These are phyloP conservation scores for Metalampra italica DNA, from an alignment of 2,888 invertebrate species.

Conservation along the genomic window DNA sequence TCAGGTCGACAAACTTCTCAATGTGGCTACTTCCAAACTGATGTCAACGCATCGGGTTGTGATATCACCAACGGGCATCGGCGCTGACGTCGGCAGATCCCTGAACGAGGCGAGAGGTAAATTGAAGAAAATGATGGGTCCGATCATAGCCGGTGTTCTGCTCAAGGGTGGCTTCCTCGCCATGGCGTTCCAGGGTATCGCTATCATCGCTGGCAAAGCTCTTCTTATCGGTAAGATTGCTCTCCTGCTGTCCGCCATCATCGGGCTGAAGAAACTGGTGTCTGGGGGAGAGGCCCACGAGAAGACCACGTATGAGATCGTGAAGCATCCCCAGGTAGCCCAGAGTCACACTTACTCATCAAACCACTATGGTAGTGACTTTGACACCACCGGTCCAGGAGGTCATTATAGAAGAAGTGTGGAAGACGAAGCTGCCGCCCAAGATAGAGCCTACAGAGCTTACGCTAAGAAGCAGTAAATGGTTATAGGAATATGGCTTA, in stretches of 20 bases:
- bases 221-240: slow-evolving; percentile 91
- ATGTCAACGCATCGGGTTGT: slow-evolving; percentile 80
- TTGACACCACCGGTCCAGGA: slow-evolving; percentile 76
- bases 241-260: slow-evolving; percentile 85
- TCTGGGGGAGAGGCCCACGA: slow-evolving; percentile 82
- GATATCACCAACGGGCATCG: slow-evolving; percentile 63
- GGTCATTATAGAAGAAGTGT: slow-evolving; percentile 80
- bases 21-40: slow-evolving; percentile 76
- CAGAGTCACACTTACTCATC: slow-evolving; percentile 87
- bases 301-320: slow-evolving; percentile 90
- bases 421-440: slow-evolving; percentile 79
- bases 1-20: slow-evolving; percentile 79
- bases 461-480: slow-evolving; percentile 63
- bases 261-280: slow-evolving; percentile 88
- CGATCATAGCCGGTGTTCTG: slow-evolving; percentile 83
- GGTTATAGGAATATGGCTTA: slow-evolving; percentile 31
- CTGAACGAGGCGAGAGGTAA: slow-evolving; percentile 78
- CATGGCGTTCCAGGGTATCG: slow-evolving; percentile 86
- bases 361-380: slow-evolving; percentile 81
- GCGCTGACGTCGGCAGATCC: slow-evolving; percentile 65
- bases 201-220: slow-evolving; percentile 88
- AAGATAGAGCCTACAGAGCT: slow-evolving; percentile 81
- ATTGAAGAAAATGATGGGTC: slow-evolving; percentile 82
- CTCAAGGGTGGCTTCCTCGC: slow-evolving; percentile 85
- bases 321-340: slow-evolving; percentile 90